Evolutionary conservation across 23 tunicate species (phyloP).

Genomic region (Trididemnum clinides): DNA sequence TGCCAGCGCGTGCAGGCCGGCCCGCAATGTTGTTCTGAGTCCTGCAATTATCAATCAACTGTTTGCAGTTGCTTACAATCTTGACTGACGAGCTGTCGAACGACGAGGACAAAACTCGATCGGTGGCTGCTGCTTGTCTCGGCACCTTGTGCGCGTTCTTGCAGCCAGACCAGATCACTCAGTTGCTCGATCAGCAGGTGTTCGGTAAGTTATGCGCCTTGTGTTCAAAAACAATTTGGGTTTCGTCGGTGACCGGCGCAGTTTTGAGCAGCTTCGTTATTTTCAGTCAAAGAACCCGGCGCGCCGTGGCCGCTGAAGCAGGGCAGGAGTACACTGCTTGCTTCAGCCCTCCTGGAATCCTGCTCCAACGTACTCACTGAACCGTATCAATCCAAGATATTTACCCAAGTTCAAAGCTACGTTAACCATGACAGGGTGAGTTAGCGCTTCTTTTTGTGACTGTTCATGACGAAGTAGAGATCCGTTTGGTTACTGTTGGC

Average conservation of each 20-base stretch:
- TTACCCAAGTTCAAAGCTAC: constrained; percentile 23
- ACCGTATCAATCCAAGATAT: constrained; percentile 14
- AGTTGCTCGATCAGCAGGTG: constrained; percentile 44
- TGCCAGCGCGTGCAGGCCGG: no score
- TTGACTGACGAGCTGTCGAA: constrained; percentile 18
- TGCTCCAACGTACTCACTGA: constrained; percentile 7
- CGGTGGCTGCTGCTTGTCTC: constrained; percentile 79
- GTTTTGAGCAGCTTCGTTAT: not conserved
- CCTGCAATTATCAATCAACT: no score
- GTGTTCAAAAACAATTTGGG: no score
- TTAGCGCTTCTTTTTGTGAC: not conserved
- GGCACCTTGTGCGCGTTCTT: constrained; percentile 56
- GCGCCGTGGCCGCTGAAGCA: constrained; percentile 69
- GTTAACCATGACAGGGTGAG: constrained; percentile 65
- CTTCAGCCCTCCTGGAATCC: constrained; percentile 61
- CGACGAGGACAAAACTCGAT: constrained; percentile 52
- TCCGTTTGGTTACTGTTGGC: no score
- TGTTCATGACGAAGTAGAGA: no score
- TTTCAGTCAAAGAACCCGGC: constrained; percentile 37
- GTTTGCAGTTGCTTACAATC: constrained; percentile 21
- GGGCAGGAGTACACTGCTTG: constrained; percentile 66
- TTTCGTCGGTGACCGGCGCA: no score
- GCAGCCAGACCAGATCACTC: constrained; percentile 34
- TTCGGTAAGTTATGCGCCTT: constrained; percentile 58
- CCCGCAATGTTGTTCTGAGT: no score